These are phyloP conservation scores for Heliconius himera DNA, from an alignment of 1,140 invertebrate genomes.

Conservation along the genomic window DNA sequence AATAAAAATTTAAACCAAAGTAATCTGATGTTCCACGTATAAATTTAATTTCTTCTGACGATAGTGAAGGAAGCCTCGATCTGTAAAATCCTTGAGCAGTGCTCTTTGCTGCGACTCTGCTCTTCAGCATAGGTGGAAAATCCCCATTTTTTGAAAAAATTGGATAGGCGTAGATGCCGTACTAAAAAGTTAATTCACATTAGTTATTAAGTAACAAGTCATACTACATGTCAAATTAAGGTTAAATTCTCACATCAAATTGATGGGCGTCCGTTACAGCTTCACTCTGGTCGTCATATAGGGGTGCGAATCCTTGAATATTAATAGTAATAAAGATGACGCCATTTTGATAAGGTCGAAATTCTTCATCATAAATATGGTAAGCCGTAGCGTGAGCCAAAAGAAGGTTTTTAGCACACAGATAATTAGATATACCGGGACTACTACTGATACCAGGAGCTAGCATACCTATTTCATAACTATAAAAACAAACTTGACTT, in stretches of 20 bases:
- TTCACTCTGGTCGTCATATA: constrained; percentile 78
- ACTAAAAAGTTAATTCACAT: constrained; percentile 66
- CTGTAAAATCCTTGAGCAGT: constrained; percentile 69
- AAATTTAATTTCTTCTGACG: constrained; percentile 82
- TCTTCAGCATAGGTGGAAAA: constrained; percentile 84
- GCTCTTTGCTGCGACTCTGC: constrained; percentile 82
- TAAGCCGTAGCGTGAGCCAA: background rate
- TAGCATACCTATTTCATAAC: background rate
- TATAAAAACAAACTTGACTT: background rate
- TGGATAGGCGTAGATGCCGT: constrained; percentile 84
- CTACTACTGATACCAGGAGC: background rate
- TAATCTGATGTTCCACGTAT: constrained; percentile 84
- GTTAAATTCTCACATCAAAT: constrained; percentile 37
- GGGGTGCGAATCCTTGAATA: constrained; percentile 85
- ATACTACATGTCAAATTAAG: background rate
- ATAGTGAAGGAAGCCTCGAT: constrained; percentile 82
- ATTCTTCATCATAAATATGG: background rate
- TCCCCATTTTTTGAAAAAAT: constrained; percentile 84
- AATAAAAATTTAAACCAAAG: constrained; percentile 84
- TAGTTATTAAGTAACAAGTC: background rate
- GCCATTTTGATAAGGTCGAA: background rate
- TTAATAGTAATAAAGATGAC: constrained; percentile 49
- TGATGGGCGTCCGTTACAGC: background rate
- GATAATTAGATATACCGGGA: background rate
- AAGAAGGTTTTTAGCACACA: background rate